Evolutionary conservation across 1,140 invertebrate genomes (phyloP), one percentile per base, ranked within the genome.

Genomic region (Pygmarrhopalites habei): DNA sequence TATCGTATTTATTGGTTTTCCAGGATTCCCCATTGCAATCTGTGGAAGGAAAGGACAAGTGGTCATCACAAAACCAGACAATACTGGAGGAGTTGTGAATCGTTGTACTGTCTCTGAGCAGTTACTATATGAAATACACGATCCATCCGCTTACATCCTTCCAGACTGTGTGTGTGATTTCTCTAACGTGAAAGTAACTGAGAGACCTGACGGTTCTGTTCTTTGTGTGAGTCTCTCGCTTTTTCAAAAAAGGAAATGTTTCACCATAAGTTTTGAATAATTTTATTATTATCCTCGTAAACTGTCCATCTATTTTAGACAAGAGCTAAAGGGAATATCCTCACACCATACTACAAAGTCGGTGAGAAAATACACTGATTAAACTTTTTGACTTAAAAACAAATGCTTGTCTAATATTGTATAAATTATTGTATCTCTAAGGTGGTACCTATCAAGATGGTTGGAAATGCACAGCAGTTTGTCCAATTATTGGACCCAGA

Each of bases 131-230:
- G 80, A 82, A 71, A 76, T 82, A 52, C 78, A 74, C 12, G 77
- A 82, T 67, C 80, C 80, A 26, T 60, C 68, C 2, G 71, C 71
- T 30, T 82, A 82, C 65, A 72, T 77, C 44, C 72, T 82, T 19
- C 80, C 80, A 25, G 80, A 82, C 71, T 79, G 81, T 28, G 73
- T 77, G 15, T 80, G 78, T 72, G 80, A 82, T 69, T 81, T 81
- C 69, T 74, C 75, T 5, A 56, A 75, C 29, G 80, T 82, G 0
- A 60, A 72, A 43, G 35, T 81, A 7, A 67, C 72, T 41, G 73
- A 79, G 58, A 53, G 72, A 4, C 62, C 67, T 30, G 72, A 75
- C 71, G 74, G 73, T 10, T 57, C 69, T 65, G 78, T 81, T 3
- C 67, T 68, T 39, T 79, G 80, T 23, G 79, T n/a, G n/a, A n/a